A percentile compares a stretch with the other conserved stretches of the same genome.
Evolutionary conservation across 2,113 vertebrate species (phyloP).

Genomic region (Onychostruthus taczanowskii): DNA sequence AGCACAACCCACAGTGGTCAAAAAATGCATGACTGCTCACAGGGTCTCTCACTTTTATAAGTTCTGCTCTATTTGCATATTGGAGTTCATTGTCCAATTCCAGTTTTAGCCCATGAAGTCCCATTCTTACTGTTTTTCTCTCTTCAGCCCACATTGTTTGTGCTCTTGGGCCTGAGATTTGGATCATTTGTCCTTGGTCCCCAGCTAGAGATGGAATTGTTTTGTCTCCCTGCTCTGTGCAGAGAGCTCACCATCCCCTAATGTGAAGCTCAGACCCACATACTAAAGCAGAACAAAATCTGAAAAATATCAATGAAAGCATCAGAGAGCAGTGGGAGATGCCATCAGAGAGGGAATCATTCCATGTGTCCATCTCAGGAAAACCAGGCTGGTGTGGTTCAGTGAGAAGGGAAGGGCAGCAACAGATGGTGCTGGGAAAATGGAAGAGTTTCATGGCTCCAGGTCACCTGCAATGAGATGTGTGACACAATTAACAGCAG

Average conservation of each 20-base stretch:
- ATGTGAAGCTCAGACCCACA: neutral
- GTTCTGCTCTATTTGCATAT: neutral
- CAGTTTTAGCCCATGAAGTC: neutral
- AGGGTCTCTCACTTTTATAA: accelerated
- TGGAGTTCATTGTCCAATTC: neutral
- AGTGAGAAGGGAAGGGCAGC: neutral
- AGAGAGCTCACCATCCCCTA: neutral
- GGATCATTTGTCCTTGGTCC: neutral
- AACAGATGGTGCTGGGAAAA: neutral
- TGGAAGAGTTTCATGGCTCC: neutral
- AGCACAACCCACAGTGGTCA: neutral
- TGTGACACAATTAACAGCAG: neutral
- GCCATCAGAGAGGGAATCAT: neutral
- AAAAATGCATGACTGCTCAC: neutral
- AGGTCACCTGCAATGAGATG: neutral
- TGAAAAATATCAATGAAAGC: neutral
- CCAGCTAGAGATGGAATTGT: neutral
- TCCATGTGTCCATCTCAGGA: accelerated
- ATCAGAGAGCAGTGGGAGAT: neutral
- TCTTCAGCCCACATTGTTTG: accelerated
- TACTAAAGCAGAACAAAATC: neutral
- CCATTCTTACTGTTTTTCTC: neutral
- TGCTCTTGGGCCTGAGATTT: neutral
- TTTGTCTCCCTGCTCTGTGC: neutral
- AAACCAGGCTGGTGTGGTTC: neutral